These are phyloP conservation scores for Drosophila flavopinicola DNA, from an alignment of 2,888 invertebrate species.

Conservation along the genomic window DNA sequence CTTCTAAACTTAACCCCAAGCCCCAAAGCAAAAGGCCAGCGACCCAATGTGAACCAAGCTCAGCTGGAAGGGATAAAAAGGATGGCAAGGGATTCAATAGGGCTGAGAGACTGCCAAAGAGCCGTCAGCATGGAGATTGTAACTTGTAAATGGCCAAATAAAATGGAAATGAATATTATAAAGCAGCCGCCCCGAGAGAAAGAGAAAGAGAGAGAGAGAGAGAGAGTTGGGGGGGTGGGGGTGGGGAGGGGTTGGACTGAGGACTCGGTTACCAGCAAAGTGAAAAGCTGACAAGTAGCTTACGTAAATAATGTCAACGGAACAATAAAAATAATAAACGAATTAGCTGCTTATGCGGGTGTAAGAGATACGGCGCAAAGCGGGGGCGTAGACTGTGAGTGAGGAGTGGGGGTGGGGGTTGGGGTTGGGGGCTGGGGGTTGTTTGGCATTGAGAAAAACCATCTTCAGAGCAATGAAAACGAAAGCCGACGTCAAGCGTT, in stretches of 20 bases:
- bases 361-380: conserved; percentile 11
- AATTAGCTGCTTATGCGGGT: conserved; percentile 73
- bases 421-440: background rate
- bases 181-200: conserved; percentile 51
- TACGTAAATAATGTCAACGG: conserved; percentile 81
- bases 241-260: background rate
- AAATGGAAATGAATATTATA: conserved; percentile 77
- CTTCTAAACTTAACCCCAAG: conserved; percentile 11
- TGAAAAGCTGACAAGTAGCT: conserved; percentile 79
- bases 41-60: conserved; percentile 40
- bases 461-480: conserved; percentile 38
- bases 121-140: conserved; percentile 37
- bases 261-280: conserved; percentile 44
- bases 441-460: conserved; percentile 9
- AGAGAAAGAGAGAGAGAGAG: background rate
- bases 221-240: background rate
- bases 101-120: conserved; percentile 10
- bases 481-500: conserved; percentile 35
- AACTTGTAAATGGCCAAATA: conserved; percentile 77
- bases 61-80: conserved; percentile 13
- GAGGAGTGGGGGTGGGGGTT: background rate
- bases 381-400: background rate
- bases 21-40: conserved; percentile 48
- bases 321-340: conserved; percentile 81
- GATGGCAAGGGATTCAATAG: conserved; percentile 15